These are phyloP conservation scores for Peromyscus eremicus DNA, from an alignment of 2,797 vertebrate genomes.

Conservation along the genomic window DNA sequence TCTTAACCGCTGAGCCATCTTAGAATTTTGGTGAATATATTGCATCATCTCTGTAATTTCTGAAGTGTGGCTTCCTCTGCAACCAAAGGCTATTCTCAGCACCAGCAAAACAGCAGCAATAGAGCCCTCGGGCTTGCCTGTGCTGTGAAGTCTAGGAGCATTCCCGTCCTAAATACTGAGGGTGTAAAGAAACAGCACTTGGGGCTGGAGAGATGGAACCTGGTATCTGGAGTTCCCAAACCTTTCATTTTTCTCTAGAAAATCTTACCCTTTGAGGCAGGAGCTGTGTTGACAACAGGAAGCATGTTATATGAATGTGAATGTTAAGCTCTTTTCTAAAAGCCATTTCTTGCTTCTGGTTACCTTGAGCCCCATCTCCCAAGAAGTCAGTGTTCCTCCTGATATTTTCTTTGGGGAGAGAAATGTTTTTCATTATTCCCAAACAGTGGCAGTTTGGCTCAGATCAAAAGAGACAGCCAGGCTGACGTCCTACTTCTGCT, in stretches of 20 bases:
- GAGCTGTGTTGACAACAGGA: neutral
- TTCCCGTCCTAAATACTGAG: neutral
- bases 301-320: neutral
- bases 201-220: neutral
- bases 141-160: neutral
- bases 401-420: neutral
- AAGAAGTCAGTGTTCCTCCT: neutral
- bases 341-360: neutral
- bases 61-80: neutral
- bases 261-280: neutral
- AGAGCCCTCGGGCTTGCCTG: neutral
- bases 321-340: conserved; percentile 22
- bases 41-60: neutral
- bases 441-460: neutral
- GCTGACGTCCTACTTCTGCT: neutral
- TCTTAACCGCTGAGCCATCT: neutral
- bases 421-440: neutral
- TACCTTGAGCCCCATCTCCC: neutral
- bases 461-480: neutral
- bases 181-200: neutral
- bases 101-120: neutral
- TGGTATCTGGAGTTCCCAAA: neutral
- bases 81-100: conserved; percentile 21
- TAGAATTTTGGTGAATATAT: neutral
- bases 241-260: too few species aligned